Conservation (phyloP, 2,888 invertebrate genomes). For the Amphipyra berbera region DNA sequence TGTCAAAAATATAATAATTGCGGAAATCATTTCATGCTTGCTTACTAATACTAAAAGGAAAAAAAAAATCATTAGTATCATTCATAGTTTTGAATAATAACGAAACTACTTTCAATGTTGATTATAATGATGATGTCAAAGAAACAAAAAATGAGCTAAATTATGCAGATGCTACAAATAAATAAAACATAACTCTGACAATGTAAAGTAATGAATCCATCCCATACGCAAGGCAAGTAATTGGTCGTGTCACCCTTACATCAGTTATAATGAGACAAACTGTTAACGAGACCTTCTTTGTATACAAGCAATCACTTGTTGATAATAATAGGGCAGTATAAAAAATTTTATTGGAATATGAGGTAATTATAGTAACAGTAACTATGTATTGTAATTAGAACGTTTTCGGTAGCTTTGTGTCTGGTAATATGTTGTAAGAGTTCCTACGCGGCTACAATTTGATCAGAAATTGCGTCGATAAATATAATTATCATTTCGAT, state of each 20-base stretch:
- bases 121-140: not conserved
- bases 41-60: too few relatives aligned
- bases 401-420: not conserved
- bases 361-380: slow-evolving; percentile 2
- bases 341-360: not conserved
- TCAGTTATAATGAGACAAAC: not conserved
- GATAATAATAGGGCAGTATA: not conserved
- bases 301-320: not conserved
- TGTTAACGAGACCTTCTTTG: slow-evolving; percentile 1
- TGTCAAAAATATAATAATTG: too few relatives aligned
- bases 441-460: not conserved
- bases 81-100: not conserved
- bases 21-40: too few relatives aligned
- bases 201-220: not conserved
- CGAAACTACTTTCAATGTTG: not conserved
- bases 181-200: not conserved
- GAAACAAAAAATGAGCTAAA: not conserved
- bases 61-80: not conserved
- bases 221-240: not conserved
- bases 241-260: not conserved
- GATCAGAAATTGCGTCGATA: not conserved
- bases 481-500: too few relatives aligned
- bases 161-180: too few relatives aligned
- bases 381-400: slow-evolving; percentile 6
- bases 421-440: slow-evolving; percentile 1